Base-by-base conservation (phyloP, 2,113 vertebrate species). In the Daubentonia madagascariensis region DNA sequence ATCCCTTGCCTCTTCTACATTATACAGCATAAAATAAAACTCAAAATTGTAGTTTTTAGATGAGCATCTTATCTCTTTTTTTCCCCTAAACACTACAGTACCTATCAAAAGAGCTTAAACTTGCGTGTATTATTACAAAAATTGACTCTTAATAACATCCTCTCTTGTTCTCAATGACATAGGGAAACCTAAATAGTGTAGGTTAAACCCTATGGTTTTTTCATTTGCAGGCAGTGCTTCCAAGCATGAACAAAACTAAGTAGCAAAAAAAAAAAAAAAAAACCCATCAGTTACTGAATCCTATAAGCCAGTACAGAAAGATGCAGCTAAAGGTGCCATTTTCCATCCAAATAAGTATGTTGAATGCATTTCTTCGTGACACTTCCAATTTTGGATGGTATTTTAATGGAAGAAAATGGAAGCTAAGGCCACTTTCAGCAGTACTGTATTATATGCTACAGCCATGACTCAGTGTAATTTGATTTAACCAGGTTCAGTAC, bases 401-500 rank as follows among this genome's bases (percentile, higher is more conserved):
- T 88, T 96, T 94, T 93, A 97, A 92, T 91, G 86, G 86, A 90
- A 96, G 79, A 76, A 96, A 96, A 97, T 92, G 94, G 80, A 92
- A 94, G 68, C 6, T 81, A 80, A 81, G 37, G 52, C 80, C 81
- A 96, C 85, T 83, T n/a, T 85, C 40, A 93, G 52, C 35, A 89
- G 54, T 45, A 13, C 67, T 94, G 25, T 68, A 30, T 68, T 57
- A 92, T 50, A 83, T 2, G 76, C 85, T 81, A 65, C 6, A 67
- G 70, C 57, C 75, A 83, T 65, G 76, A 93, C 37, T 93, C 91
- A 72, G 43, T 59, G 52, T 80, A 87, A 97, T 91, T 94, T 91
- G 68, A 92, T 90, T 91, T 87, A 95, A 95, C 50, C 75, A 90
- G 32, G 57, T 75, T 78, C 50, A 75, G 45, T 70, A 76, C 76